Conservation (phyloP, 2,888 invertebrate species). For the Marasmarcha lunaedactyla region DNA sequence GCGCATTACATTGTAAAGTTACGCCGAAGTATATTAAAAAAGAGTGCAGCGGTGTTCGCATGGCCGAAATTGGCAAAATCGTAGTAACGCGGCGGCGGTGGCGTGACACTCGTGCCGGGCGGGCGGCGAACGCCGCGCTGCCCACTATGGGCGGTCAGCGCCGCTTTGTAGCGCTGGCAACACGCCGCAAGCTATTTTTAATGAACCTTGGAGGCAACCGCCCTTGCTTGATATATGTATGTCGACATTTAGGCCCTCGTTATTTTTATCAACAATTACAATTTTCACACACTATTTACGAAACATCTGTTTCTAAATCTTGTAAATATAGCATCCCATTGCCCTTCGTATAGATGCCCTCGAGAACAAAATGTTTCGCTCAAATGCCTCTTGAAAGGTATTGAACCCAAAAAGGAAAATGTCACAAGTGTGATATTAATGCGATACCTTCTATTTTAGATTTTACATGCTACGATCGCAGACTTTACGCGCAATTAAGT, state of each 20-base stretch:
- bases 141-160: conserved; percentile 29
- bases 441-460: not conserved
- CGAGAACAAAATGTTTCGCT: too few relatives aligned
- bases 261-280: conserved; percentile 2
- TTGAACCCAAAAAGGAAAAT: conserved; percentile 1
- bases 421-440: not conserved
- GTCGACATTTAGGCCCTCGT: conserved; percentile 22
- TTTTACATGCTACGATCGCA: not conserved
- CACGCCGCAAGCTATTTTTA: conserved; percentile 62
- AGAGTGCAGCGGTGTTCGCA: too few relatives aligned
- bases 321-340: too few relatives aligned
- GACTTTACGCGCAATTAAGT: not conserved
- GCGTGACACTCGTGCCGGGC: conserved; percentile 28
- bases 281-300: too few relatives aligned
- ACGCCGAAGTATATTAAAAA: conserved; percentile 10
- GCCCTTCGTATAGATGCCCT: too few relatives aligned
- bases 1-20: too few relatives aligned
- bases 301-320: too few relatives aligned
- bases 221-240: conserved; percentile 51
- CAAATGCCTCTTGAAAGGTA: not conserved
- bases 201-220: conserved; percentile 64
- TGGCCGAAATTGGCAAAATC: not conserved
- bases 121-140: conserved; percentile 25
- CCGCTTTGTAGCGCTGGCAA: conserved; percentile 57
- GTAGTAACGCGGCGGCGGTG: not conserved